Evolutionary conservation across 1,140 invertebrate genomes (phyloP), one percentile per base, ranked within the genome.

Genomic region (Spodoptera frugiperda): DNA sequence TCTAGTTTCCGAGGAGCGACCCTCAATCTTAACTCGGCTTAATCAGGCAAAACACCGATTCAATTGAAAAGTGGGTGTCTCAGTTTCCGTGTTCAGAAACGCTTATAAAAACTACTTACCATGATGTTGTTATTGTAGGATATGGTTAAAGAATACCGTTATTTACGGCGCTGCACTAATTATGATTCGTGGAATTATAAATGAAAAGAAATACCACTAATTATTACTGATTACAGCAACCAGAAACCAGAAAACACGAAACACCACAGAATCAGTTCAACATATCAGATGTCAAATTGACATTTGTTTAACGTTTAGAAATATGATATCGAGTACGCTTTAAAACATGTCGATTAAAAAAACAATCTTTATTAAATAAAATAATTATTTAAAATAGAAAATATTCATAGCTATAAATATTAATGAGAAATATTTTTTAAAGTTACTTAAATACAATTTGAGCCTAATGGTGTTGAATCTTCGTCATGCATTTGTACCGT

Each of bases 61-160:
- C 12, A 25, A 12, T 57, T 21, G 49, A 77, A 70, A 51, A 77
- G 67, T 68, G 46, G 39, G 55, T 77, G 65, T 57, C 39, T 39
- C 19, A 44, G 33, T 21, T 63, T 65, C 59, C 49, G 51, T 33
- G 48, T 46, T 76, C 25, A 46, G 19, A 49, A 76, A 67, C 17
- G 59, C 33, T 12, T 1, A 65, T 25, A 65, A 57, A 49, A 55
- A 33, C 44, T 19, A 19, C 39, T 78, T 67, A 49, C 61, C 54
- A 54, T 61, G 39, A 48, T 67, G 67, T 63, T 63, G 15, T 67
- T 67, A 49, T 44, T 25, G 44, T 48, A 49, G 12, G 63, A 67
- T 67, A 67, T 67, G 17, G 63, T 67, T 67, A 19, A 19, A 48
- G 44, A 67, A 46, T 21, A 49, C 44, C 19, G 19, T 49, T 67